Evolutionary conservation across 53 echinoderm and acorn worm species (phyloP).

Genomic region (Paracentrotus lividus): DNA sequence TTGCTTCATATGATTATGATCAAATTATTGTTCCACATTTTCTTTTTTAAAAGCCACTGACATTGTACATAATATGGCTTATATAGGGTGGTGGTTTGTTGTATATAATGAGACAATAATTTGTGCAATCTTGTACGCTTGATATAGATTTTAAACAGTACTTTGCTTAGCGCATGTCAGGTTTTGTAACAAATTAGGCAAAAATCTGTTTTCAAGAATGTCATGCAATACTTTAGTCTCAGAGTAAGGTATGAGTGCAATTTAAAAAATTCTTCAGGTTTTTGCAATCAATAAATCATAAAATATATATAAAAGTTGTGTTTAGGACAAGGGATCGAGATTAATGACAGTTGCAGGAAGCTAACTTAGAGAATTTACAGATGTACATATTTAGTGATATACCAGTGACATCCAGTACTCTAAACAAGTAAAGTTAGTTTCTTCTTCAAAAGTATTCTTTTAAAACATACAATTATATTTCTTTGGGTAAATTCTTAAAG

Average conservation of each 20-base stretch:
- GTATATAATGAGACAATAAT: constrained; percentile 30
- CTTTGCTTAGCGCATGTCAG: neutral
- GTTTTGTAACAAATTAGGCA: neutral
- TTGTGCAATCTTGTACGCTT: constrained; percentile 21
- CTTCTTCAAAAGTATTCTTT: too few relatives aligned
- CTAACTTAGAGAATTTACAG: too few relatives aligned
- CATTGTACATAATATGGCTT: neutral
- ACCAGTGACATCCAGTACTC: too few relatives aligned
- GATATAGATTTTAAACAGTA: constrained; percentile 22
- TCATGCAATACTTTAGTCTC: neutral
- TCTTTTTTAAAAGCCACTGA: neutral
- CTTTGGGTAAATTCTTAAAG: too few relatives aligned
- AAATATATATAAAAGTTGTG: neutral
- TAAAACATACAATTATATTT: too few relatives aligned
- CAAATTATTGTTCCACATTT: neutral
- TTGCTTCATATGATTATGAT: too few relatives aligned
- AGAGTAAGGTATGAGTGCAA: neutral
- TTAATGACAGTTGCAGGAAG: too few relatives aligned
- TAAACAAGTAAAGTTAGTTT: too few relatives aligned
- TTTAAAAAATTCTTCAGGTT: neutral
- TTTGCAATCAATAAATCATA: neutral
- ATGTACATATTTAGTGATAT: too few relatives aligned
- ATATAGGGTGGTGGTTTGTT: neutral
- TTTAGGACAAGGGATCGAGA: neutral
- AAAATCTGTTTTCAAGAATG: neutral